phyloP scores from a whole-genome alignment of 2,113 vertebrate genomes.

The Oryzias javanicus region DNA sequence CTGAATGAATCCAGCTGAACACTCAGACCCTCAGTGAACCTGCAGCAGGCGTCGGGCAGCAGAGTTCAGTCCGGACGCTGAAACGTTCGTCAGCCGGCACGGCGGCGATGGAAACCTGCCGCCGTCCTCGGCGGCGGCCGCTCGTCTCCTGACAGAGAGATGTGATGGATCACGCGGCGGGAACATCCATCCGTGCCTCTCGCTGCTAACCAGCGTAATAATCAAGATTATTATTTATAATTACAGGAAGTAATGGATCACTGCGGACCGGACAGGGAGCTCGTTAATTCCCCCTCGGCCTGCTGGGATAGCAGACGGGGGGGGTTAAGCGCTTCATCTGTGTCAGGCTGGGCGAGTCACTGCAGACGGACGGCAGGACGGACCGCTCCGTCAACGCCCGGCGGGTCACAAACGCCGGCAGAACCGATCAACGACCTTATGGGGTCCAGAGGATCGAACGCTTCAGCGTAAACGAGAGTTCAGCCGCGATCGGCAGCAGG shows the following conservation, averaged over 20 bases:
- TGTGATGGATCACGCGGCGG: constrained; percentile 90
- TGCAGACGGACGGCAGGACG: constrained; percentile 57
- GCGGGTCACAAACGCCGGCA: constrained; percentile 47
- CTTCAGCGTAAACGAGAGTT: too few species aligned
- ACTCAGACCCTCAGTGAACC: neutral
- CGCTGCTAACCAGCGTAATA: constrained; percentile 97
- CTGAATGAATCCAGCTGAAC: too few species aligned
- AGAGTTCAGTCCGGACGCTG: constrained; percentile 16
- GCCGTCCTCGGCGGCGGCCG: constrained; percentile 68
- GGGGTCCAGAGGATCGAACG: too few species aligned
- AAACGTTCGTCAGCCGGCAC: constrained; percentile 45
- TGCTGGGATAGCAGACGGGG: constrained; percentile 84
- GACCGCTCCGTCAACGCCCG: constrained; percentile 60
- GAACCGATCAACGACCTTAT: too few species aligned
- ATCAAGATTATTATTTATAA: constrained; percentile 99
- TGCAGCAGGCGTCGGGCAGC: constrained; percentile 4
- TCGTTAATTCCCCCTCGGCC: constrained; percentile 96
- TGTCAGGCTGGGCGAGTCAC: constrained; percentile 79
- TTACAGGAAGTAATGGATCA: constrained; percentile 99
- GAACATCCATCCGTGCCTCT: constrained; percentile 93
- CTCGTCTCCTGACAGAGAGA: constrained; percentile 78
- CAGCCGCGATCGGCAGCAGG: too few species aligned
- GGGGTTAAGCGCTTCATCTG: constrained; percentile 88
- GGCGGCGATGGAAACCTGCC: constrained; percentile 61
- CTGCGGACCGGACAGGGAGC: constrained; percentile 89